Evolutionary conservation across 2,888 invertebrate species (phyloP), one percentile per base, ranked within the genome.

Genomic region (Ectemnius cavifrons): DNA sequence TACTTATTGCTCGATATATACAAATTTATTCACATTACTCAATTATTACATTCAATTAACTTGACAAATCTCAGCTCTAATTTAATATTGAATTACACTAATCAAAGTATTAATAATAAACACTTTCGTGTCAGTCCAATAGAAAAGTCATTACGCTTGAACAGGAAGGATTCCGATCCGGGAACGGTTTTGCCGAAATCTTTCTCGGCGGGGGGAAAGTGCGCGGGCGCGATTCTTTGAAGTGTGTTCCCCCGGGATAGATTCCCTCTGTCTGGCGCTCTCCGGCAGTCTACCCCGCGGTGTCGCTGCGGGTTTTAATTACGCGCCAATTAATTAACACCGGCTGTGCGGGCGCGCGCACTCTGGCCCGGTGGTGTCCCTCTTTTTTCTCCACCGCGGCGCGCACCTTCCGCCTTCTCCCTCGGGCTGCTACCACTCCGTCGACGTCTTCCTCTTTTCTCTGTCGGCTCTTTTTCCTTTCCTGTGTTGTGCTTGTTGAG

Each of bases 281-380:
- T 23, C 23, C 70, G 65, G 62, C 58, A 58, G 23, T 62, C 74
- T 71, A 63, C 71, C 71, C 73, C 72, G 73, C 79, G 73, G 80
- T 82, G 80, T 83, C 84, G 84, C 75, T 75, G 81, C 70, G 81
- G 82, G 79, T 87, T 88, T 89, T 89, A 89, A 89, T 89, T 87
- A 86, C 86, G 81, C 84, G 86, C 84, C 88, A 89, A 88, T 88
- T 89, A 88, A 88, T 88, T 89, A 88, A 83, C 86, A 84, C 79
- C 71, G 73, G 73, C 67, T 28, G 69, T 61, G 52, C 63, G 63
- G 79, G 60, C 56, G 37, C 37, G 37, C 6, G 5, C 37, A 37
- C 8, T 37, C 23, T 23, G 23, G 37, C 64, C 67, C 71, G 13
- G 47, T 8, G 49, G 49, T 58, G 18, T 58, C 49, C 52, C 45